Conservation (phyloP, 2,797 vertebrate genomes). For the Spinus pinus region DNA sequence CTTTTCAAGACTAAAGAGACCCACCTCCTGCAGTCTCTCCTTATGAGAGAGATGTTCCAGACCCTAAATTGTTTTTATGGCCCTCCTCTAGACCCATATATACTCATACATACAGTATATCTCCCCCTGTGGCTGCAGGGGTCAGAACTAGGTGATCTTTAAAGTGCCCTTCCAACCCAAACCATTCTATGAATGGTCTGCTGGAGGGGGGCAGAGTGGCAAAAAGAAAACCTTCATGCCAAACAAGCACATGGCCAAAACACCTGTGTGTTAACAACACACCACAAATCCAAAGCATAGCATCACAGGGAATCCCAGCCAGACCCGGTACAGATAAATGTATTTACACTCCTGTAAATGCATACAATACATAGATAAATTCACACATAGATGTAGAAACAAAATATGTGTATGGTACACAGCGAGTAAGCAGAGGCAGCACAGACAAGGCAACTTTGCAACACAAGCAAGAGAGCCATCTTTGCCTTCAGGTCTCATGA, state of each 20-base stretch:
- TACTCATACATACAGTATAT: background rate
- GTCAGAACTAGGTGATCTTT: background rate
- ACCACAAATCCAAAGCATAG: background rate
- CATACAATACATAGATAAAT: background rate
- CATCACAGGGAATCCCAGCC: background rate
- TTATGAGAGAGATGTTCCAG: background rate
- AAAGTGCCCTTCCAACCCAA: background rate
- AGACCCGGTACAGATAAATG: background rate
- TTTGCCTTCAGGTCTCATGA: background rate
- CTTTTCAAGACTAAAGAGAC: background rate
- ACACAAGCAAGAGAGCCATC: background rate
- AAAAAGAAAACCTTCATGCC: background rate
- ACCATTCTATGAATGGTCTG: background rate
- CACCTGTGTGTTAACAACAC: background rate
- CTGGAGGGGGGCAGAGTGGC: background rate
- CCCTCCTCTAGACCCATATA: background rate
- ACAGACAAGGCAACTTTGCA: background rate
- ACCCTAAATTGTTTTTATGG: background rate
- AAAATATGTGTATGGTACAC: background rate
- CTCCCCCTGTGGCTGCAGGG: rapidly evolving
- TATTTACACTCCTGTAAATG: background rate
- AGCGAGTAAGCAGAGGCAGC: background rate
- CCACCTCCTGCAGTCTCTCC: background rate
- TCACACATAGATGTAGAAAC: background rate
- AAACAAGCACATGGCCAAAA: background rate